Base-by-base conservation (phyloP, 2,888 invertebrate species). In the Pseudococcus longispinus region DNA sequence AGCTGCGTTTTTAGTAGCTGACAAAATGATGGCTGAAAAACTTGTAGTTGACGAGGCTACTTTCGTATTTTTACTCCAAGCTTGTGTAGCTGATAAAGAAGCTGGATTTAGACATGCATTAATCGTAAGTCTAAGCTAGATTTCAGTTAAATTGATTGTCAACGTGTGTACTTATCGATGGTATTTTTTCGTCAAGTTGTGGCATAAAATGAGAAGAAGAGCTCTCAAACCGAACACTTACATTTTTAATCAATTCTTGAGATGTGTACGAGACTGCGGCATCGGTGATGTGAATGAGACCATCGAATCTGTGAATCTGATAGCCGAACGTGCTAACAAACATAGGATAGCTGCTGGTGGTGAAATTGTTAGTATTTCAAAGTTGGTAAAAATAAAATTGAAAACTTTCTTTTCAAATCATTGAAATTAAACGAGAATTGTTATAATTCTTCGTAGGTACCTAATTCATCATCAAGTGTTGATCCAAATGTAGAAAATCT, bases 21-120 rank as follows among this genome's bases (percentile, higher is more conserved):
- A 98, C 91, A 96, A 97, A 92, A 96, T 97, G 95, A 90, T 92
- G 2, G 91, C 93, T 74, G 94, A 94, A 87, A 91, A 92, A 85
- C 91, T 95, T 20, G 90, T 91, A 87, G 91, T 95, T 29, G 93
- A 93, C 89, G 92, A 92, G 0, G 93, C 94, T 83, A 96, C 96
- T 2, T 94, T 95, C 88, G 95, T 94, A 90, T 95, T 95, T 90
- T 91, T 98, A 26, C 91, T 98, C 5, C 96, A 96, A 90, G 96
- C 96, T 5, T 96, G 97, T 90, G 94, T 96, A 87, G 92, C 94
- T 26, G 95, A 98, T 90, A 93, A 93, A 90, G 92, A 94, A 85
- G 93, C 93, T 89, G 98, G 98, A 0, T 95, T 98, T 89, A 92
- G 95, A 88, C 94, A 96, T 92, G 95, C 95, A 26, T 91, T 98